Evolutionary conservation across 1,140 invertebrate species (phyloP).

Genomic region (Panonychus citri): DNA sequence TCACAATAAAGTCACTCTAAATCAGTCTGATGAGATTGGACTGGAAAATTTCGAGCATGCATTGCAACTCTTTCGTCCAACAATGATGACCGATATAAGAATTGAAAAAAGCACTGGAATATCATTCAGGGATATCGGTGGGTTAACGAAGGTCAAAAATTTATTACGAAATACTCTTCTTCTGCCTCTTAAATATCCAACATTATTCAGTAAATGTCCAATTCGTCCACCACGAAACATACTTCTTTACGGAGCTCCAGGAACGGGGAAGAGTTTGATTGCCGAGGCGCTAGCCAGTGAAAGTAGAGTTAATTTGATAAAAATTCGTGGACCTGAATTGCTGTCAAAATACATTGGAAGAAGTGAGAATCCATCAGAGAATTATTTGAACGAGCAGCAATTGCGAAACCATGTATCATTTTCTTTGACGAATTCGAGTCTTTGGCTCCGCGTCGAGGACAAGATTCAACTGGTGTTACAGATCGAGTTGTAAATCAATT

Average conservation of each 20-base stretch:
- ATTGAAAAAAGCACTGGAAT: constrained; percentile 27
- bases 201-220: constrained; percentile 49
- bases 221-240: constrained; percentile 58
- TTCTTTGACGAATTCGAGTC: constrained; percentile 99
- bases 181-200: constrained; percentile 69
- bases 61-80: constrained; percentile 30
- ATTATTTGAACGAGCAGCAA: constrained; percentile 60
- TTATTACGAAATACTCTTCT: constrained; percentile 48
- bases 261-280: constrained; percentile 63
- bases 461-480: constrained; percentile 91
- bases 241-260: constrained; percentile 80
- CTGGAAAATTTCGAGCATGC: constrained; percentile 32
- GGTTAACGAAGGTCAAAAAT: constrained; percentile 43
- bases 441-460: constrained; percentile 77
- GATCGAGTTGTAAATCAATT: constrained; percentile 95
- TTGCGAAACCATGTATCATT: constrained; percentile 69
- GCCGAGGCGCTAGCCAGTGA: constrained; percentile 53
- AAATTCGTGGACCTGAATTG: constrained; percentile 74
- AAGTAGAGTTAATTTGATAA: constrained; percentile 61
- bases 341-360: constrained; percentile 94
- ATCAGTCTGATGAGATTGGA: constrained; percentile 2
- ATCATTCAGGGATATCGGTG: constrained; percentile 50
- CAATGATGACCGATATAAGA: constrained; percentile 33
- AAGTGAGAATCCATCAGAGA: constrained; percentile 80
- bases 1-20: constrained; percentile 17